These are phyloP conservation scores for Onychorhynchus coronatus DNA, from an alignment of 2,113 vertebrate species.

Conservation along the genomic window DNA sequence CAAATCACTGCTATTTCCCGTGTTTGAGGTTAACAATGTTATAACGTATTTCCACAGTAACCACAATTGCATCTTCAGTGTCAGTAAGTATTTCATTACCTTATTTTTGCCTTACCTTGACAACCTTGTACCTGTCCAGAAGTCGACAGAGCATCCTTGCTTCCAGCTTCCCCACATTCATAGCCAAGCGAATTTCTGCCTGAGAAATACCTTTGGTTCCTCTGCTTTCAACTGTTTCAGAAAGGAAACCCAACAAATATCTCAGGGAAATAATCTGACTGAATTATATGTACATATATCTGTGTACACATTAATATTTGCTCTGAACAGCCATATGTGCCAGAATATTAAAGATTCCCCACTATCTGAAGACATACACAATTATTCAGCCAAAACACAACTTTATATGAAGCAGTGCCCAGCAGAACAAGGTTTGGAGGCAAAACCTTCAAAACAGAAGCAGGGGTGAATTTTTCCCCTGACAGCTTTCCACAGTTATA, in stretches of 20 bases:
- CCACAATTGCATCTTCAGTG: neutral
- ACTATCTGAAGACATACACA: neutral
- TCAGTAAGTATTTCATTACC: neutral
- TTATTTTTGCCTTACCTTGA: slow-evolving; percentile 79
- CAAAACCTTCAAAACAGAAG: neutral
- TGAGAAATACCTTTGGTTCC: slow-evolving; percentile 91
- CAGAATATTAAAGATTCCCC: neutral
- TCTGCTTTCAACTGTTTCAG: slow-evolving; percentile 80
- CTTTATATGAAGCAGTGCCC: neutral
- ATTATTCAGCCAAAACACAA: neutral
- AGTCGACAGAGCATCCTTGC: slow-evolving; percentile 90
- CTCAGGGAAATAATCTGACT: neutral
- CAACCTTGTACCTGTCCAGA: slow-evolving; percentile 83
- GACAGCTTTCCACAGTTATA: neutral
- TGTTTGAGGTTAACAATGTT: neutral
- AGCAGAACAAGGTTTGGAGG: neutral
- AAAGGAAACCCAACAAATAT: neutral
- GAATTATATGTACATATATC: neutral
- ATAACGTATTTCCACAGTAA: neutral
- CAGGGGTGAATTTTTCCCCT: neutral
- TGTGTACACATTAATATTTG: neutral
- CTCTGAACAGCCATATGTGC: neutral
- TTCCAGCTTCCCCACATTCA: slow-evolving; percentile 92
- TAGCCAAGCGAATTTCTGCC: slow-evolving; percentile 76
- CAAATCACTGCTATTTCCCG: neutral